Evolutionary conservation across 2,113 vertebrate genomes (phyloP).

Genomic region (Grallaria varia): DNA sequence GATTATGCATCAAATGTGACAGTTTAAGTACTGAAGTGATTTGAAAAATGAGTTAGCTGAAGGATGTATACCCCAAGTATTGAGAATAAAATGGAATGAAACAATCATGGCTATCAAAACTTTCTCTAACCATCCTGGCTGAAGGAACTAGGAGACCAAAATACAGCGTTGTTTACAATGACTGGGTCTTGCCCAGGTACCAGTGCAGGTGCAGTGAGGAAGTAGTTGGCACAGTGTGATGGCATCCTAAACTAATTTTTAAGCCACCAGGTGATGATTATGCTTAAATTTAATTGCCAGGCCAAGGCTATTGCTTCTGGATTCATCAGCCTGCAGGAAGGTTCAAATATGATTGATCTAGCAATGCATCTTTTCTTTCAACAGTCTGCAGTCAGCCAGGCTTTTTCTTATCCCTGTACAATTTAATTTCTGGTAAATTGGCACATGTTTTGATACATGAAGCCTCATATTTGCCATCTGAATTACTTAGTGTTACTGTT

Average conservation of each 20-base stretch:
- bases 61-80: conserved; percentile 3
- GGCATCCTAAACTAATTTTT: neutral
- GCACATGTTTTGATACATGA: conserved; percentile 1
- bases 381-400: neutral
- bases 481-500: neutral
- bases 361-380: neutral
- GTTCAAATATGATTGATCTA: neutral
- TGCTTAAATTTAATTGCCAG: neutral
- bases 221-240: neutral
- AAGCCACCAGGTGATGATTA: neutral
- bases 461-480: neutral
- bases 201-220: neutral
- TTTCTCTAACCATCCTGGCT: neutral
- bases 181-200: neutral
- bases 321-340: neutral
- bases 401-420: neutral
- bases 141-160: neutral
- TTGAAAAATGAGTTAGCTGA: conserved; percentile 31
- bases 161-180: neutral
- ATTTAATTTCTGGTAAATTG: neutral
- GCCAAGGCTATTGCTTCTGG: neutral
- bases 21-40: conserved; percentile 49
- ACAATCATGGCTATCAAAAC: neutral
- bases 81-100: conserved; percentile 12
- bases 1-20: conserved; percentile 44